phyloP scores from a whole-genome alignment of 1,140 invertebrate genomes.

The Venustaconcha ellipsiformis region DNA sequence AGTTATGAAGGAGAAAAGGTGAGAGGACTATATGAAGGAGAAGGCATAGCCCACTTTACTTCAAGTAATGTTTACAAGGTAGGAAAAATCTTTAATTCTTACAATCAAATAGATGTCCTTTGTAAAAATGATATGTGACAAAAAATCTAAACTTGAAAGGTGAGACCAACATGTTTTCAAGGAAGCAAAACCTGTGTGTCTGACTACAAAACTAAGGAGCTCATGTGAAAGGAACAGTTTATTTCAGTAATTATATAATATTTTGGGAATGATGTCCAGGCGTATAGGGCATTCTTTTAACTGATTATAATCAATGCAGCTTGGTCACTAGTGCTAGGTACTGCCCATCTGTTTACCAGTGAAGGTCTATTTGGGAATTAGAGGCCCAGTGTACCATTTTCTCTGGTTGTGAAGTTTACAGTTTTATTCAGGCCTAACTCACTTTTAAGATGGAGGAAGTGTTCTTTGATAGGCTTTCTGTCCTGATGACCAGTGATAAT shows the following conservation, averaged over 20 bases:
- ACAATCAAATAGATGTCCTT: not conserved
- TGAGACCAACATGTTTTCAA: too few species aligned
- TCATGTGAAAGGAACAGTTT: not conserved
- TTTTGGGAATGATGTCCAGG: not conserved
- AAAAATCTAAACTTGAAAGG: too few species aligned
- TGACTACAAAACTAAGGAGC: not conserved
- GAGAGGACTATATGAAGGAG: slow-evolving; percentile 66
- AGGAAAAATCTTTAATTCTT: slow-evolving; percentile 8
- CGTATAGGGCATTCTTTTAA: not conserved
- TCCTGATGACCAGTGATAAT: slow-evolving; percentile 3
- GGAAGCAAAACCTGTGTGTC: too few species aligned
- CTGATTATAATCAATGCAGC: slow-evolving; percentile 1
- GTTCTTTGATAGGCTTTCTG: slow-evolving; percentile 1
- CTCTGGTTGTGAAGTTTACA: slow-evolving; percentile 3
- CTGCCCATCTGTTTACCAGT: not conserved
- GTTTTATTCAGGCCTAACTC: slow-evolving; percentile 1
- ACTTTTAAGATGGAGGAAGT: slow-evolving; percentile 5
- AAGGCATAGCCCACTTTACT: slow-evolving; percentile 57
- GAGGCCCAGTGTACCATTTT: not conserved
- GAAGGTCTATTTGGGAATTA: slow-evolving; percentile 2
- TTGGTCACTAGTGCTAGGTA: slow-evolving; percentile 9
- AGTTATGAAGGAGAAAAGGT: slow-evolving; percentile 67
- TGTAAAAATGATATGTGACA: not conserved
- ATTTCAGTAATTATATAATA: not conserved
- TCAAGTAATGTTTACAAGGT: slow-evolving; percentile 66